Base-by-base conservation (phyloP, 2,797 vertebrate species). In the Heterohyrax brucei region DNA sequence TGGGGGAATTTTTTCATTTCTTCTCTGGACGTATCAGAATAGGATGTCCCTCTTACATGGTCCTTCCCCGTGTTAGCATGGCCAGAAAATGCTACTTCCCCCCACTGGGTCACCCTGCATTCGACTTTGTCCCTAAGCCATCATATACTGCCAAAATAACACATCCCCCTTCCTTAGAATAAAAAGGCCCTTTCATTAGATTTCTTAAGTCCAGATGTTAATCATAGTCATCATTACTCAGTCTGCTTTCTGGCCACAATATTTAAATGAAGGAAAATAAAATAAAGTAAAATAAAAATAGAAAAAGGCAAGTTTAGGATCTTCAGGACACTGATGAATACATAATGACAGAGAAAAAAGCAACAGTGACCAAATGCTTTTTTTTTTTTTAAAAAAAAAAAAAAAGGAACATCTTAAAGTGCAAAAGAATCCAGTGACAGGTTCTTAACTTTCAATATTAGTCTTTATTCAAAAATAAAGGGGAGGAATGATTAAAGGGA, bases 201-300 rank as follows among this genome's bases (percentile, higher is more conserved):
- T 87, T 97, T 97, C 96, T 56, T 95, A 93, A 97, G 79, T 93
- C 87, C 97, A 61, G 92, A 96, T 95, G 95, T 94, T 96, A 97
- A 98, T 97, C 97, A 96, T 81, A 89, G 80, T 96, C 93, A 61
- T 97, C 96, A 50, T 84, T 95, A 87, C 94, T 95, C 64, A 89
- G 53, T 94, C 85, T 96, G 93, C 78, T 96, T 96, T 83, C 39
- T 33, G 78, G 44, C 84, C 89, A 96, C 46, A 95, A 84, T 97
- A 97, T 97, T 98, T 97, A 97, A 96, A 93, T 90, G 81, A 93
- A 94, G 88, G 50, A 80, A 97, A 98, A 96, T 86, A 83, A 95
- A 95, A 96, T 86, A 96, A 97, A 56, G 18, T 93, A 94, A 83
- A 95, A 95, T 95, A 87, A 96, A 97, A 56, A 56, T 93, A 94